A percentile compares a stretch with the other conserved stretches of the same genome.
phyloP scores from a whole-genome alignment of 2,888 invertebrate genomes.

The Drosophila dives region DNA sequence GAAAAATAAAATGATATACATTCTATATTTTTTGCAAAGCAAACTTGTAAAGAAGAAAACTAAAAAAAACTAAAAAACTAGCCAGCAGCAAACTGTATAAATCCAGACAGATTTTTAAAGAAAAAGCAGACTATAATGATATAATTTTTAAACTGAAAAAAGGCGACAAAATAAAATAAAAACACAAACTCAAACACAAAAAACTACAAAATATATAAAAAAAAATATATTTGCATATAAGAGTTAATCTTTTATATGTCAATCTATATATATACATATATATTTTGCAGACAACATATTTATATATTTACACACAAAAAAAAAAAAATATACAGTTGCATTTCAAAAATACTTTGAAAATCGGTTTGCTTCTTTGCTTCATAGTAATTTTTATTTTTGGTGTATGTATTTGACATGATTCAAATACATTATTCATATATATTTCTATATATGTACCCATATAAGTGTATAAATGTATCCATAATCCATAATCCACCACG shows the following conservation, averaged over 20 bases:
- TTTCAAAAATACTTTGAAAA: constrained; percentile 20
- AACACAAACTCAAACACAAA: constrained; percentile 28
- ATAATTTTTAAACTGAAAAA: constrained; percentile 47
- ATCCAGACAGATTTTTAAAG: constrained; percentile 61
- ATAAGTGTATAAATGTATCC: constrained; percentile 47
- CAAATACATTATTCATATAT: constrained; percentile 12
- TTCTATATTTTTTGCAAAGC: constrained; percentile 79
- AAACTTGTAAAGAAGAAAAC: constrained; percentile 60
- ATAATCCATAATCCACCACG: constrained; percentile 24
- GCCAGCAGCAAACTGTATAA: constrained; percentile 52
- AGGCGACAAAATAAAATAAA: constrained; percentile 2
- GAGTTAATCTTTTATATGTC: constrained; percentile 51
- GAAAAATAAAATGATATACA: constrained; percentile 50
- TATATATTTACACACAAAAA: constrained; percentile 65
- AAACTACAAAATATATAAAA: constrained; percentile 30
- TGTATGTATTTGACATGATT: constrained; percentile 28
- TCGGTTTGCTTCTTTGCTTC: constrained; percentile 76
- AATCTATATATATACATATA: constrained; percentile 57
- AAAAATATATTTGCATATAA: constrained; percentile 26
- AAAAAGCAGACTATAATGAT: constrained; percentile 48
- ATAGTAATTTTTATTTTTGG: constrained; percentile 29
- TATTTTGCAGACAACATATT: constrained; percentile 69
- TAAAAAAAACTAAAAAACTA: constrained; percentile 51
- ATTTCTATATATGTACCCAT: constrained; percentile 21
- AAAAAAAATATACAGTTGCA: constrained; percentile 33